Percentiles rank a stretch among this genome's conserved stretches.
Evolutionary conservation across 2,113 vertebrate species (phyloP).

Genomic region (Halichoeres trimaculatus): DNA sequence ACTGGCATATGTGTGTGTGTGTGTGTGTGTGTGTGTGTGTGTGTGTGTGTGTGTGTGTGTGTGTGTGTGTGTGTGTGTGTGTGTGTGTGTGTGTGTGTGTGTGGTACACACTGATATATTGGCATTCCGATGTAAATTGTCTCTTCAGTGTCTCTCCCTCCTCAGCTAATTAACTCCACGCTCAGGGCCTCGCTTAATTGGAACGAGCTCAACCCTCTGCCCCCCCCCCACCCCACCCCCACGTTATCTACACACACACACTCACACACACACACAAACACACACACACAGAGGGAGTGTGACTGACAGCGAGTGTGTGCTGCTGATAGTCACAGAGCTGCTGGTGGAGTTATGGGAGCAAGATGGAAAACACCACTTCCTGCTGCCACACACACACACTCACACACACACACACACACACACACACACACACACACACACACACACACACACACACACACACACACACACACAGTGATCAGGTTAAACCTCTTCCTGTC

Average conservation of each 20-base stretch:
- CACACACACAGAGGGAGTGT: conserved; percentile 11
- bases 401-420: not conserved
- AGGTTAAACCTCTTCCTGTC: too few relatives aligned
- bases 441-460: too few relatives aligned
- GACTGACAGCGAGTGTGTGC: conserved; percentile 45
- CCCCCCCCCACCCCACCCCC: conserved; percentile 63
- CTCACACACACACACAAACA: conserved; percentile 26
- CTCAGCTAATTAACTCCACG: conserved; percentile 76
- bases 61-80: not conserved
- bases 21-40: conserved; percentile 5
- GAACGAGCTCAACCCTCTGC: conserved; percentile 61
- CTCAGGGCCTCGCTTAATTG: conserved; percentile 76
- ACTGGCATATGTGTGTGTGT: conserved; percentile 11
- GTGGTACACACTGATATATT: conserved; percentile 33
- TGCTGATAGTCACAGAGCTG: conserved; percentile 36
- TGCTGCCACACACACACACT: not conserved
- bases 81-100: conserved; percentile 11
- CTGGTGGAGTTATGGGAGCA: conserved; percentile 8
- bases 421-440: too few relatives aligned
- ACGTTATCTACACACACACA: conserved; percentile 50
- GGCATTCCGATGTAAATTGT: conserved; percentile 66
- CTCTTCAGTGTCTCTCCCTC: conserved; percentile 63
- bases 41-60: conserved; percentile 10
- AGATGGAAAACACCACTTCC: conserved; percentile 2
- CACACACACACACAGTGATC: too few relatives aligned